Percentiles rank a stretch among this genome's conserved stretches.
Conservation (phyloP, 2,888 invertebrate species). For the Miltochrista miniata region DNA sequence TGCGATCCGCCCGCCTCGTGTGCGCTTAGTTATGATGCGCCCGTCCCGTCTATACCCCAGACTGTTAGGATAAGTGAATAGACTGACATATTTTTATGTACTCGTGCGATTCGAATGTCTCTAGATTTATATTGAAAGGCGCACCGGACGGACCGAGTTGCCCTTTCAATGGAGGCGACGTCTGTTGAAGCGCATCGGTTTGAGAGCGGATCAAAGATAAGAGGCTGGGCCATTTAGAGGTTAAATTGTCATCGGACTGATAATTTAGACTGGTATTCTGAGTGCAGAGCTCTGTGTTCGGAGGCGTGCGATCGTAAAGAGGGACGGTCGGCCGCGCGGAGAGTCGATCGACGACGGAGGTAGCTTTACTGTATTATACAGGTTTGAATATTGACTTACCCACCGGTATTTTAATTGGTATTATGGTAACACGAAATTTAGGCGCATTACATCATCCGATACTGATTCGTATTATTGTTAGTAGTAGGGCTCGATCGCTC, state of each 20-base stretch:
- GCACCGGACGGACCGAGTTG: constrained; percentile 27
- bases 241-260: constrained; percentile 31
- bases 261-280: constrained; percentile 20
- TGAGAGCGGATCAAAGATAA: constrained; percentile 18
- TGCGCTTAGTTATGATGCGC: constrained; percentile 38
- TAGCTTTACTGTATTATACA: constrained; percentile 60
- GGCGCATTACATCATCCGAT: constrained; percentile 64
- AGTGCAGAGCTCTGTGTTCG: constrained; percentile 19
- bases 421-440: constrained; percentile 71
- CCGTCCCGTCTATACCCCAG: constrained; percentile 59
- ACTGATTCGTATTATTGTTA: constrained; percentile 57
- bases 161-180: constrained; percentile 16
- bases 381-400: constrained; percentile 77
- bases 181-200: constrained; percentile 11
- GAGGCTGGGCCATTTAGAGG: constrained; percentile 40
- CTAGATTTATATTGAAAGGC: constrained; percentile 58
- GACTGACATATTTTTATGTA: constrained; percentile 79
- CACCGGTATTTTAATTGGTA: constrained; percentile 83
- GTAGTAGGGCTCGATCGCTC: constrained; percentile 59
- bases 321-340: constrained; percentile 67
- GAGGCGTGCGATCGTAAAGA: constrained; percentile 24
- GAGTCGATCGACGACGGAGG: constrained; percentile 52
- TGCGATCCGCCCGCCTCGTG: constrained; percentile 19
- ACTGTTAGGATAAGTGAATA: constrained; percentile 79
- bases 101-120: constrained; percentile 76